Evolutionary conservation across 2,797 vertebrate species (phyloP).

Genomic region (Pangasius larnaudii): DNA sequence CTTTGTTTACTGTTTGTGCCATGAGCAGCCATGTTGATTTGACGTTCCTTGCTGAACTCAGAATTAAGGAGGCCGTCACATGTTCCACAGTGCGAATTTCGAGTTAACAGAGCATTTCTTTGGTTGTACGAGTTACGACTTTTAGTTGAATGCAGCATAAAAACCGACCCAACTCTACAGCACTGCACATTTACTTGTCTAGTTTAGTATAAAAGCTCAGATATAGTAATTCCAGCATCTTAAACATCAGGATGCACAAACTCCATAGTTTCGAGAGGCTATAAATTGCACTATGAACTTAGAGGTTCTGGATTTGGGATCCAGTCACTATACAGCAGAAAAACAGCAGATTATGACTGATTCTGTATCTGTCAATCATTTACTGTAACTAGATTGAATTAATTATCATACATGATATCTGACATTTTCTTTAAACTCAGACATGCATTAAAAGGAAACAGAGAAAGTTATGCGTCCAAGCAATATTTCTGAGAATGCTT

Average conservation of each 20-base stretch:
- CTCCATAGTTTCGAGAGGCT: neutral
- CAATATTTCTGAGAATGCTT: neutral
- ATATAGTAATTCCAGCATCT: neutral
- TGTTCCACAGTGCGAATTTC: neutral
- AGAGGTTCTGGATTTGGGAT: neutral
- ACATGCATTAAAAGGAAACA: neutral
- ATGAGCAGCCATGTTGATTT: neutral
- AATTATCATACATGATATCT: neutral
- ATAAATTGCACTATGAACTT: neutral
- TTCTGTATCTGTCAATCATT: neutral
- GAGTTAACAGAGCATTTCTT: neutral
- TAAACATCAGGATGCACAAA: neutral
- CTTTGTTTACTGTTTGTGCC: neutral
- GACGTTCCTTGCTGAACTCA: neutral
- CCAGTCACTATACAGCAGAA: neutral
- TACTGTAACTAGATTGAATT: neutral
- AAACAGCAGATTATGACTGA: neutral
- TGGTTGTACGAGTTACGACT: neutral
- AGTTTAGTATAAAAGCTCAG: neutral
- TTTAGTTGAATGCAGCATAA: neutral
- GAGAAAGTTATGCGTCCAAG: neutral
- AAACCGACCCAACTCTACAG: neutral
- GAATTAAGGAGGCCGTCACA: neutral
- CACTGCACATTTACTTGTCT: neutral
- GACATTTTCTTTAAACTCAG: neutral